These are phyloP conservation scores for Pedionomus torquatus DNA, from an alignment of 2,113 vertebrate genomes.

Conservation along the genomic window DNA sequence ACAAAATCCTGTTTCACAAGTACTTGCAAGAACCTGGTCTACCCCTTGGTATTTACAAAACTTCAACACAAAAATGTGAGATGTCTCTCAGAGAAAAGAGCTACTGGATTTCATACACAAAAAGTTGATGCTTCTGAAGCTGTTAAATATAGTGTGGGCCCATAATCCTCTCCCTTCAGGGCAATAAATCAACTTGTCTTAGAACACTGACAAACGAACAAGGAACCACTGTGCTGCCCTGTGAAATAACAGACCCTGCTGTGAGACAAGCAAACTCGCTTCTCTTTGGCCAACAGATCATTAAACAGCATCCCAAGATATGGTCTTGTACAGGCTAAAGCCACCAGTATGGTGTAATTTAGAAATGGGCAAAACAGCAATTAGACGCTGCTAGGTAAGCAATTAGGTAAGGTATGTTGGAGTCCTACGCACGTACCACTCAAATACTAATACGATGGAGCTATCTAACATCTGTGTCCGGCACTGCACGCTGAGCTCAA, in stretches of 20 bases:
- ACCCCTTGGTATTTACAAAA: not conserved
- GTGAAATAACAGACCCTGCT: not conserved
- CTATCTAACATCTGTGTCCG: not conserved
- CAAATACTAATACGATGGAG: not conserved
- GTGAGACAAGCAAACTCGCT: not conserved
- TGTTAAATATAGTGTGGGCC: not conserved
- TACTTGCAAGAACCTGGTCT: not conserved
- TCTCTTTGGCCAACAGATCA: not conserved
- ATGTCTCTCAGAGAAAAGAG: not conserved
- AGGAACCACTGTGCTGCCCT: not conserved
- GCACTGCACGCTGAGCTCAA: not conserved
- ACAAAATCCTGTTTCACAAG: not conserved
- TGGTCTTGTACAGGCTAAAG: not conserved
- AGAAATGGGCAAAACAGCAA: not conserved
- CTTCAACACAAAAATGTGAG: not conserved
- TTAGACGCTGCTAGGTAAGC: not conserved
- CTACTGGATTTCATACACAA: not conserved
- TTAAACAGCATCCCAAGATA: not conserved
- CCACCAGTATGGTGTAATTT: not conserved
- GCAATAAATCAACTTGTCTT: not conserved
- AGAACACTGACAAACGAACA: not conserved
- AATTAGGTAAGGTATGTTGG: not conserved
- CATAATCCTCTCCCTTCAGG: not conserved
- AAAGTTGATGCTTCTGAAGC: not conserved
- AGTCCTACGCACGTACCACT: not conserved